Evolutionary conservation across 2,888 invertebrate species (phyloP).

Genomic region (Anoplius nigerrimus): DNA sequence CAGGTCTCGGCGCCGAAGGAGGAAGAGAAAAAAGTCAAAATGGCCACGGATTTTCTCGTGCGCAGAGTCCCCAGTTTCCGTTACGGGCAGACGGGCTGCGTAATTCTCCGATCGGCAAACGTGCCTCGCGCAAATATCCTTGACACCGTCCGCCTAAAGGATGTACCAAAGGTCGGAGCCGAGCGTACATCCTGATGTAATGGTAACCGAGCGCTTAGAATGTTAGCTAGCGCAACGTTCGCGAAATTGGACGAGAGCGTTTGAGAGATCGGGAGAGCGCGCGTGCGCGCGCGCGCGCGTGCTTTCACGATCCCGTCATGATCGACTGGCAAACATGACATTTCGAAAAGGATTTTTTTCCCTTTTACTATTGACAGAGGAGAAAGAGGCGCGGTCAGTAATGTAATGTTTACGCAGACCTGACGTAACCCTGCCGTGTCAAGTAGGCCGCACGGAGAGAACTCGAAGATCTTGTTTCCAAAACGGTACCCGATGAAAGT

Average conservation of each 20-base stretch:
- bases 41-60: slow-evolving; percentile 36
- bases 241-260: slow-evolving; percentile 1
- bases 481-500: slow-evolving; percentile 46
- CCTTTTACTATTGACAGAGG: neutral
- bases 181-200: slow-evolving; percentile 41
- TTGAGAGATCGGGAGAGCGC: slow-evolving; percentile 1
- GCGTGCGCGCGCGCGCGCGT: slow-evolving; percentile 2
- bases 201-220: neutral
- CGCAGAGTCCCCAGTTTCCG: neutral
- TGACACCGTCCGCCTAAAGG: slow-evolving; percentile 59
- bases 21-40: slow-evolving; percentile 24
- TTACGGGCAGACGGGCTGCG: slow-evolving; percentile 20
- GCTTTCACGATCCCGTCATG: neutral
- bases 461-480: slow-evolving; percentile 29
- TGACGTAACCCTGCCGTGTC: slow-evolving; percentile 19
- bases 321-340: neutral
- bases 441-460: slow-evolving; percentile 17
- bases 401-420: neutral
- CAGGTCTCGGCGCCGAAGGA: neutral
- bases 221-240: neutral
- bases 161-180: slow-evolving; percentile 55
- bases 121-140: slow-evolving; percentile 51
- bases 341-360: neutral
- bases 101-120: slow-evolving; percentile 55
- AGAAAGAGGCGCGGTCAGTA: too few relatives aligned